Evolutionary conservation across 2,797 vertebrate species (phyloP).

Genomic region (Odontamblyopus lacepedii): DNA sequence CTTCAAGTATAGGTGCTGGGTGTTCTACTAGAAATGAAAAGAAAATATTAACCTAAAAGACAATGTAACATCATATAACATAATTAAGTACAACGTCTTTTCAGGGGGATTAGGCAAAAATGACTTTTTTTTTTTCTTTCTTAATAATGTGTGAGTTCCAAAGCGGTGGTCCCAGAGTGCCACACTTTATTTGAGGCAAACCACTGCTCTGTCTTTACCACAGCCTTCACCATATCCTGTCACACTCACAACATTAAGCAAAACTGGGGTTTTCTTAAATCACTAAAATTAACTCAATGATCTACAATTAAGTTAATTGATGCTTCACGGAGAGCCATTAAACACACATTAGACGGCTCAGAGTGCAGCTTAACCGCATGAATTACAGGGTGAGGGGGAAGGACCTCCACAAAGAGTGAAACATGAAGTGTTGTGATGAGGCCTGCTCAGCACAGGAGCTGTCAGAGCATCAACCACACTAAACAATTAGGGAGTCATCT

Average conservation of each 20-base stretch:
- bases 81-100: conserved; percentile 19
- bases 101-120: conserved; percentile 38
- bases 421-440: conserved; percentile 55
- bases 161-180: conserved; percentile 54
- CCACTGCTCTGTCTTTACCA: conserved; percentile 57
- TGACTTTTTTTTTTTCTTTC: conserved; percentile 44
- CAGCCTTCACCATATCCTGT: conserved; percentile 59
- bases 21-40: not conserved
- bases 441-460: conserved; percentile 43
- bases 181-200: conserved; percentile 69
- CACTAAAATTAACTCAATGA: conserved; percentile 79
- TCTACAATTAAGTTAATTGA: conserved; percentile 77
- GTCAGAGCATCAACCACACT: conserved; percentile 46
- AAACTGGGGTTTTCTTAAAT: conserved; percentile 76
- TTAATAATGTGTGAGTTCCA: conserved; percentile 69
- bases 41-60: not conserved
- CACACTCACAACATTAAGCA: conserved; percentile 68
- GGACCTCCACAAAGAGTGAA: conserved; percentile 69
- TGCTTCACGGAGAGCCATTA: conserved; percentile 69
- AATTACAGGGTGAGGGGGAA: conserved; percentile 70
- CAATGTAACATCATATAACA: conserved; percentile 23
- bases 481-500: conserved; percentile 54
- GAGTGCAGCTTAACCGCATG: conserved; percentile 58
- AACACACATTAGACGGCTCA: conserved; percentile 75
- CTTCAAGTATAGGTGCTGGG: conserved; percentile 10